phyloP scores from a whole-genome alignment of 2,888 invertebrate genomes.

The Pinctada fucata region DNA sequence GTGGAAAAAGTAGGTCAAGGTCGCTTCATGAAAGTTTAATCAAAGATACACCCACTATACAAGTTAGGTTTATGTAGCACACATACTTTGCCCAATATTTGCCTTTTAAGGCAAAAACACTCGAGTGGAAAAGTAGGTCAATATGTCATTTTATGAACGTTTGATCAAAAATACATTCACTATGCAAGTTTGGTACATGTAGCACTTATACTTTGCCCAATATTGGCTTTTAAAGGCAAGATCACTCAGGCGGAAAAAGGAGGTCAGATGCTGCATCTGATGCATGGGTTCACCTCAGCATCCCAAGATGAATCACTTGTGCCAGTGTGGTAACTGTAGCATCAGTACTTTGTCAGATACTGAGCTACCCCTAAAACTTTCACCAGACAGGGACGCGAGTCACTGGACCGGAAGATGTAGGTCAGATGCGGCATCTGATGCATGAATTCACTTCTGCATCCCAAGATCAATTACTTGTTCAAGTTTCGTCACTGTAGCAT shows the following conservation, averaged over 20 bases:
- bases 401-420: neutral
- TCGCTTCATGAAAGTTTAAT: no score
- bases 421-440: neutral
- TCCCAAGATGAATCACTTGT: neutral
- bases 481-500: neutral
- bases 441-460: neutral
- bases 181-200: no score
- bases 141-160: no score
- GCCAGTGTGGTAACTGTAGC: neutral
- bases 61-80: no score
- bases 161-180: no score
- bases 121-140: no score
- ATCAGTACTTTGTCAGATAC: neutral
- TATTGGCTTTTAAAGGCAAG: no score
- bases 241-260: neutral
- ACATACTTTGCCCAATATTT: no score
- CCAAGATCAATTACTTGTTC: neutral
- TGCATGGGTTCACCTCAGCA: neutral
- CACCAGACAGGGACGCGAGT: neutral
- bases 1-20: no score
- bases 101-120: no score
- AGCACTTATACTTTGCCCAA: no score
- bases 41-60: no score
- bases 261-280: neutral
- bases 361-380: neutral